Evolutionary conservation across 1,140 invertebrate genomes (phyloP).

Genomic region (Chionoecetes opilio): DNA sequence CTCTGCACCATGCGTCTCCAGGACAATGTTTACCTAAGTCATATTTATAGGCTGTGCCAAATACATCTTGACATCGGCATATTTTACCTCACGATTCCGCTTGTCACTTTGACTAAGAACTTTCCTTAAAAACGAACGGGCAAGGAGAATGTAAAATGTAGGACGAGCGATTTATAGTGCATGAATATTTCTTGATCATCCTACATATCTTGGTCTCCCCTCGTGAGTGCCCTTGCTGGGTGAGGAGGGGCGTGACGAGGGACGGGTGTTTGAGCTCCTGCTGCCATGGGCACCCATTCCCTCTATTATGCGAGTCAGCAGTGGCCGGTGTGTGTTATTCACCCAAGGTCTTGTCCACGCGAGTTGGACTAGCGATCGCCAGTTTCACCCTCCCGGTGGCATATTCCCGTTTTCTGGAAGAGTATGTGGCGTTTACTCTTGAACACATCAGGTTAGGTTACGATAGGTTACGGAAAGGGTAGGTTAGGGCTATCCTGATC

Average conservation of each 20-base stretch:
- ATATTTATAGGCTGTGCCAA: not conserved
- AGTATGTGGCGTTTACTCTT: no score
- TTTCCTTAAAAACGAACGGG: not conserved
- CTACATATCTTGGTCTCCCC: not conserved
- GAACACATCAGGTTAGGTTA: no score
- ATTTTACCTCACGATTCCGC: not conserved
- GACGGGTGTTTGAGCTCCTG: not conserved
- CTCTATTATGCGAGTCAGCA: not conserved
- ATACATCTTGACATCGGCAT: not conserved
- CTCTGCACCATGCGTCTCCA: not conserved
- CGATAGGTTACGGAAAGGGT: no score
- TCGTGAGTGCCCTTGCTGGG: not conserved
- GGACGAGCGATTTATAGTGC: no score
- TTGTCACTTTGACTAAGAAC: not conserved
- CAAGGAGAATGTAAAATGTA: no score
- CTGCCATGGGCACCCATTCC: not conserved
- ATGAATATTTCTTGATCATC: no score
- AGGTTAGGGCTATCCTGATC: no score
- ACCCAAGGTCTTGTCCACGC: no score
- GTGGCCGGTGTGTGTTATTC: no score
- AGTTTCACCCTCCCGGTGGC: no score
- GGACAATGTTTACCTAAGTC: slow-evolving; percentile 14
- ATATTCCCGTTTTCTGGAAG: no score
- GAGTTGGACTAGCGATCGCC: no score
- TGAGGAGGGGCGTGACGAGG: not conserved